phyloP scores from a whole-genome alignment of 2,113 vertebrate genomes.

The Halcyon senegalensis region DNA sequence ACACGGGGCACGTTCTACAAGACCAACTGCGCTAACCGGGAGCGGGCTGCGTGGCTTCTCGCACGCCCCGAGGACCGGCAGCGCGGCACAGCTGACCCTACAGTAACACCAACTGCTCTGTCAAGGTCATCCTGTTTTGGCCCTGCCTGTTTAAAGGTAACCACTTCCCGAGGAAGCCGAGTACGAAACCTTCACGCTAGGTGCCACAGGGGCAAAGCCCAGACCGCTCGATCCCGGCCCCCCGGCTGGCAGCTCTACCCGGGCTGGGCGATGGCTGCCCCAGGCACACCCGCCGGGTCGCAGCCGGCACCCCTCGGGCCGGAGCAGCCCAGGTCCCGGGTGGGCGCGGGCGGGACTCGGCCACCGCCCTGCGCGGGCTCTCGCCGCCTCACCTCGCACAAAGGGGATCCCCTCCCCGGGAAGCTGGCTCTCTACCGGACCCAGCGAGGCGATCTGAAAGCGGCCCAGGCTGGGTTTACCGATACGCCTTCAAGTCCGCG shows the following conservation, averaged over 20 bases:
- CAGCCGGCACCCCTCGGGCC: rapidly evolving
- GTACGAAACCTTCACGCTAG: rapidly evolving
- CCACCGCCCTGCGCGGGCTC: neutral
- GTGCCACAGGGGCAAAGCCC: rapidly evolving
- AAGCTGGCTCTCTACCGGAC: rapidly evolving
- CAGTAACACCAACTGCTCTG: neutral
- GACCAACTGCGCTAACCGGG: neutral
- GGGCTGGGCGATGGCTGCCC: neutral
- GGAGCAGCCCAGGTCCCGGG: rapidly evolving
- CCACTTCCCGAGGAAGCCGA: neutral
- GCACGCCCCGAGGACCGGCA: neutral
- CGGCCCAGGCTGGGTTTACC: neutral
- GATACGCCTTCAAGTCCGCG: neutral
- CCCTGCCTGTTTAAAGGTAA: neutral
- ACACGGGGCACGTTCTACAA: rapidly evolving
- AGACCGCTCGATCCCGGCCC: rapidly evolving
- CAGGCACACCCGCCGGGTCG: rapidly evolving
- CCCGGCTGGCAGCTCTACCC: rapidly evolving
- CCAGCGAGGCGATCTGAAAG: neutral
- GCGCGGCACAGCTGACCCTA: neutral
- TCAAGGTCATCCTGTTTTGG: constrained; percentile 10
- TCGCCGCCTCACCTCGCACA: neutral
- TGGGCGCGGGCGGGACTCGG: neutral
- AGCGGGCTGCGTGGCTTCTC: neutral
- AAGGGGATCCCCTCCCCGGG: neutral